These are phyloP conservation scores for Forbesichthys papilliferus DNA, from an alignment of 2,113 vertebrate species.

Conservation along the genomic window DNA sequence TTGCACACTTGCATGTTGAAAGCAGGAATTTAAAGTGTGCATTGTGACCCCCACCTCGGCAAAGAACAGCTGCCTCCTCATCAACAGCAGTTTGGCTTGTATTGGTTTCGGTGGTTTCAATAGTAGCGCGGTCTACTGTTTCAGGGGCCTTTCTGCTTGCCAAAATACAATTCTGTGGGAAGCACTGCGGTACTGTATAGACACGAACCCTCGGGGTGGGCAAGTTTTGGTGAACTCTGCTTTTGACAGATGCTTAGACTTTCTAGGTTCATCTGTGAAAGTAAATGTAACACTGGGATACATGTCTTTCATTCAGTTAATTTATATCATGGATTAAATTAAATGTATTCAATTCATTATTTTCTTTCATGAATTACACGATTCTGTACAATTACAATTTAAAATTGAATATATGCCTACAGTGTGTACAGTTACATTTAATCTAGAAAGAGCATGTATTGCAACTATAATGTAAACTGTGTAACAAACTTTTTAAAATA, in stretches of 20 bases:
- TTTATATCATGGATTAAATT: no score
- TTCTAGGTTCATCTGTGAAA: no score
- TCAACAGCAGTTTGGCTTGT: neutral
- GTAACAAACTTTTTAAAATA: conserved; percentile 29
- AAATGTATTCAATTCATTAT: no score
- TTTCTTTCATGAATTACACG: no score
- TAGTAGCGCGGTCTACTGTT: neutral
- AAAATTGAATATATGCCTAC: no score
- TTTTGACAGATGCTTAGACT: no score
- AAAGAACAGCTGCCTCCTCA: neutral
- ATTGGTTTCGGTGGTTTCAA: neutral
- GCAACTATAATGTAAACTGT: neutral
- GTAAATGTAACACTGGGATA: no score
- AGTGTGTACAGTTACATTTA: no score
- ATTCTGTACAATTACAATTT: neutral
- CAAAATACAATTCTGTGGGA: neutral
- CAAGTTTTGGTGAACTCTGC: no score
- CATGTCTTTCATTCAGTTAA: no score
- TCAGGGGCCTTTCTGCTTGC: neutral
- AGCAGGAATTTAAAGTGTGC: neutral
- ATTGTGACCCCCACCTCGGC: neutral
- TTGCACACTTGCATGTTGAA: neutral
- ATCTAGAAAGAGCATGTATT: neutral
- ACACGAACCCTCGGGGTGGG: no score
- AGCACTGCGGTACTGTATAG: no score